Conservation (phyloP, 2,113 vertebrate species). For the Mesocricetus auratus region DNA sequence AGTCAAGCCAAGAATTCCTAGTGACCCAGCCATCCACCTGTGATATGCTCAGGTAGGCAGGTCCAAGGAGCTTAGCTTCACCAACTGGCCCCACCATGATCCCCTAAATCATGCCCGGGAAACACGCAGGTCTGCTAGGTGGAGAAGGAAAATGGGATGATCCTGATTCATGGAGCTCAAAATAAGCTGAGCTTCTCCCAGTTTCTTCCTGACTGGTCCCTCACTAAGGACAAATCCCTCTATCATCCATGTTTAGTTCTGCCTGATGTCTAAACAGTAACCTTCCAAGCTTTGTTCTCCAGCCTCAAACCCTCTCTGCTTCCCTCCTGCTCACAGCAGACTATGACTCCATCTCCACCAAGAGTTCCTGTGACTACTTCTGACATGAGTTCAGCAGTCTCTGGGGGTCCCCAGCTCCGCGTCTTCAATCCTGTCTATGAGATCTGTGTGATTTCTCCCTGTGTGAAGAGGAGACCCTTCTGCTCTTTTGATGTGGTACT, state of each 20-base stretch:
- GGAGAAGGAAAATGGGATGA: not conserved
- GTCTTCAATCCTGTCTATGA: not conserved
- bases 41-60: not conserved
- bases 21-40: not conserved
- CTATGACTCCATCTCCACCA: not conserved
- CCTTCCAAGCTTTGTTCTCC: not conserved
- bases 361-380: not conserved
- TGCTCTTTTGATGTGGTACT: not conserved
- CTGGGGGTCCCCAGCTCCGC: not conserved
- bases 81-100: not conserved
- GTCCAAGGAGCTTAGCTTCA: not conserved
- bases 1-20: not conserved
- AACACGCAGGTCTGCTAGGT: not conserved
- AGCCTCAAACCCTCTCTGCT: not conserved
- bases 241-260: not conserved
- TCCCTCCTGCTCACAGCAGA: not conserved
- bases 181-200: not conserved
- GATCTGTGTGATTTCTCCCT: not conserved
- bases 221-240: conserved; percentile 22
- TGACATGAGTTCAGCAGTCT: not conserved
- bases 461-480: not conserved
- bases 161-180: not conserved
- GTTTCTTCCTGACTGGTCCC: conserved; percentile 10
- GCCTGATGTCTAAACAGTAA: not conserved
- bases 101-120: not conserved